phyloP scores from a whole-genome alignment of 1,140 invertebrate genomes.

The Hesperophylax magnus region DNA sequence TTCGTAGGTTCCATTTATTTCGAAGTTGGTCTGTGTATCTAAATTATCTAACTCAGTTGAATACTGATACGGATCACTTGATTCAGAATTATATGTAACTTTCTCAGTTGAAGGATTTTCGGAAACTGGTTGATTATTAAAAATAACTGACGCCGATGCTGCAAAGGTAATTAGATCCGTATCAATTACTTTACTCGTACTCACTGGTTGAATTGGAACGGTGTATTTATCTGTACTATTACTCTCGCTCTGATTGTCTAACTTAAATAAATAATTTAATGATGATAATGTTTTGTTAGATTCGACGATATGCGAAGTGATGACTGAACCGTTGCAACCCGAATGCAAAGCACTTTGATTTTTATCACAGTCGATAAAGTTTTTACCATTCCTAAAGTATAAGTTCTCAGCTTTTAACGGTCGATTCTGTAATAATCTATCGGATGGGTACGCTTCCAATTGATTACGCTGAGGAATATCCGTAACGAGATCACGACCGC shows the following conservation, averaged over 20 bases:
- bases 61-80: slow-evolving; percentile 23
- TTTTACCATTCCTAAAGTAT: background rate
- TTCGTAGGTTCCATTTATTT: background rate
- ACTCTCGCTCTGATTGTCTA: background rate
- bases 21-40: slow-evolving; percentile 23
- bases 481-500: slow-evolving; percentile 10
- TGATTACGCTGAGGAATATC: background rate
- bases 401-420: slow-evolving; percentile 1
- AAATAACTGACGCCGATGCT: background rate
- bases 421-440: background rate
- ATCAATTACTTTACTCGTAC: background rate
- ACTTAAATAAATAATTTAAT: background rate
- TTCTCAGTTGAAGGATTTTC: background rate
- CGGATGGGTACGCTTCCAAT: slow-evolving; percentile 1
- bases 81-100: background rate
- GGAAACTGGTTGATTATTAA: background rate
- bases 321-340: background rate
- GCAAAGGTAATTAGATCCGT: background rate
- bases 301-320: background rate
- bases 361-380: background rate
- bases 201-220: too few relatives aligned
- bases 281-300: background rate
- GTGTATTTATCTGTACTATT: background rate
- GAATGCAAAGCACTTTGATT: background rate
- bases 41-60: slow-evolving; percentile 20